phyloP scores from a whole-genome alignment of 1,140 invertebrate genomes.

The Penaeus chinensis region DNA sequence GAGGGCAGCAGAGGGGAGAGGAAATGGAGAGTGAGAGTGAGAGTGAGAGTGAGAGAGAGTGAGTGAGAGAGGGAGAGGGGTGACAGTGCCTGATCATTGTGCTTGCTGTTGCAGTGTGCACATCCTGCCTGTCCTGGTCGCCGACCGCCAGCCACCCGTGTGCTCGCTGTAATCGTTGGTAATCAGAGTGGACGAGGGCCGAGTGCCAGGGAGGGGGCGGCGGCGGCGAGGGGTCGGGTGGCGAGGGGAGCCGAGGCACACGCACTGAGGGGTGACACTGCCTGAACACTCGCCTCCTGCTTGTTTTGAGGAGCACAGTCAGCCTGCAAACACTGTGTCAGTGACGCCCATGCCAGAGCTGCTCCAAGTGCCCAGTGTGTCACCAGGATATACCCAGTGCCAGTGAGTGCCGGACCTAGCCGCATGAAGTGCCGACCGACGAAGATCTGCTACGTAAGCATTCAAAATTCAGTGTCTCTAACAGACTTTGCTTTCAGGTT shows the following conservation, averaged over 20 bases:
- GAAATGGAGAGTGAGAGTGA: background rate
- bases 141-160: constrained; percentile 19
- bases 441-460: too few species aligned
- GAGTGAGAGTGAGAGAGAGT: background rate
- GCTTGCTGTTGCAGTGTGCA: constrained; percentile 44
- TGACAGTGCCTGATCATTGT: constrained; percentile 41
- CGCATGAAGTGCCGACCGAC: background rate
- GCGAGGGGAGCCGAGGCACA: constrained; percentile 23
- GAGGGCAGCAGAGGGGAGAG: constrained; percentile 5
- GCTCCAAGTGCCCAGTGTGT: constrained; percentile 26
- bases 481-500: too few species aligned
- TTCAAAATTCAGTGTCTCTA: too few species aligned
- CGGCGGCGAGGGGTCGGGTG: constrained; percentile 27
- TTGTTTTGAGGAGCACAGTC: constrained; percentile 56
- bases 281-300: constrained; percentile 54
- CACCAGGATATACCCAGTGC: background rate
- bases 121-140: constrained; percentile 4
- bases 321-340: constrained; percentile 54
- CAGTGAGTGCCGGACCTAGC: constrained; percentile 5
- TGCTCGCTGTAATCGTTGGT: constrained; percentile 53
- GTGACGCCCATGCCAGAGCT: constrained; percentile 35
- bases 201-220: constrained; percentile 42
- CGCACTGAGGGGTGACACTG: constrained; percentile 55
- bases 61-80: constrained; percentile 27
- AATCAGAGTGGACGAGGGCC: constrained; percentile 54